A percentile compares a stretch with the other conserved stretches of the same genome.
phyloP scores from a whole-genome alignment of 2,797 vertebrate species.

The Kryptopterus vitreolus region DNA sequence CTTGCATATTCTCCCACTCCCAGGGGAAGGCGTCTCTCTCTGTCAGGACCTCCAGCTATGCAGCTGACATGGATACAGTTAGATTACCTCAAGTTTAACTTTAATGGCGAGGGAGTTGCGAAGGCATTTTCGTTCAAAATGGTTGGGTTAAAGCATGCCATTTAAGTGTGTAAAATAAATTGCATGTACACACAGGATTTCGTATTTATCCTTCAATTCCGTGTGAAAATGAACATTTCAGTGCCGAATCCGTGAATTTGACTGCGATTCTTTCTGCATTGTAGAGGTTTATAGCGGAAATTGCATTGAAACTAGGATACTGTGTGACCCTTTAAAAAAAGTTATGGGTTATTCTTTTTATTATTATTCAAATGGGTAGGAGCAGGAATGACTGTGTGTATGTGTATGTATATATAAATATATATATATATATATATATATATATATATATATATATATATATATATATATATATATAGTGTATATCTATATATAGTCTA shows the following conservation, averaged over 20 bases:
- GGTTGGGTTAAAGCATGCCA: background rate
- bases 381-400: background rate
- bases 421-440: no score
- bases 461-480: no score
- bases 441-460: no score
- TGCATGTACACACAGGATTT: background rate
- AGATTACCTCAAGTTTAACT: slow-evolving; percentile 12
- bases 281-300: background rate
- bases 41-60: slow-evolving; percentile 52
- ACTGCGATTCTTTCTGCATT: background rate
- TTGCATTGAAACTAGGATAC: background rate
- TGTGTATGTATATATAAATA: no score
- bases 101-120: background rate
- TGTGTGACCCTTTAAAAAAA: background rate
- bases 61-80: slow-evolving; percentile 3
- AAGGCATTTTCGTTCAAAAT: background rate
- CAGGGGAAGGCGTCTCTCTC: slow-evolving; percentile 66
- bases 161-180: slow-evolving; percentile 9
- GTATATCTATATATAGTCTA: no score
- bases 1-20: slow-evolving; percentile 68
- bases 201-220: background rate
- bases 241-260: background rate
- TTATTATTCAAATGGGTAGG: background rate
- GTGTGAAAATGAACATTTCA: background rate
- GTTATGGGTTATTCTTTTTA: slow-evolving; percentile 22